A percentile compares a stretch with the other conserved stretches of the same genome.
phyloP scores from a whole-genome alignment of 2,888 invertebrate genomes.

The Leptogaster cylindrica region DNA sequence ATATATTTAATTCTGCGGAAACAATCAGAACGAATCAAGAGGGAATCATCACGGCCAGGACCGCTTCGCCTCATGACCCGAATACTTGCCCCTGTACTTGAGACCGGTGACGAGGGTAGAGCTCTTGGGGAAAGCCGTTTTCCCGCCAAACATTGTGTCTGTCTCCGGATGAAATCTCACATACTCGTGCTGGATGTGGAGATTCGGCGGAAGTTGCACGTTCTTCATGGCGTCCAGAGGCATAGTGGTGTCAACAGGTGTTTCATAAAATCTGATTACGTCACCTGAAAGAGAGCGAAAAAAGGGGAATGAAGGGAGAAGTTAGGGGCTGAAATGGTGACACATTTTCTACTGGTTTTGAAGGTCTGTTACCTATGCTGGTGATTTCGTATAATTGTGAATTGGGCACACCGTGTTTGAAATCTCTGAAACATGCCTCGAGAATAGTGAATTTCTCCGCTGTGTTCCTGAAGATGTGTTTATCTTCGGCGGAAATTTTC shows the following conservation, averaged over 20 bases:
- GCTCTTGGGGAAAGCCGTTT: conserved; percentile 83
- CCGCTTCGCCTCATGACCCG: conserved; percentile 70
- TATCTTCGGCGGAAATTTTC: conserved; percentile 63
- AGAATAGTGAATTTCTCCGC: conserved; percentile 72
- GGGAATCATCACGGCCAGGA: conserved; percentile 65
- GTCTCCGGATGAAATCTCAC: conserved; percentile 83
- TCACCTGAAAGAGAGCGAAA: conserved; percentile 65
- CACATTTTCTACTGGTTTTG: conserved; percentile 51
- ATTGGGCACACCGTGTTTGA: conserved; percentile 82
- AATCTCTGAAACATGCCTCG: conserved; percentile 71
- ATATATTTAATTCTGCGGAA: too few species aligned
- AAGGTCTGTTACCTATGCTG: conserved; percentile 74
- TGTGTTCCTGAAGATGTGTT: conserved; percentile 51
- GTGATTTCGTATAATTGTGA: conserved; percentile 77
- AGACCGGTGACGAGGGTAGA: conserved; percentile 85
- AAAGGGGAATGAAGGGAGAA: background rate
- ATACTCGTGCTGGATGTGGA: conserved; percentile 83
- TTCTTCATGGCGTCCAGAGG: conserved; percentile 76
- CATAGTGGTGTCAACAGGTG: conserved; percentile 71
- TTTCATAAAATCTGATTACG: conserved; percentile 74
- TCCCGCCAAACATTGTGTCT: conserved; percentile 75
- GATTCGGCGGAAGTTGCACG: conserved; percentile 82
- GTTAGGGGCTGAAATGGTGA: background rate
- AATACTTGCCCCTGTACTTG: conserved; percentile 81
- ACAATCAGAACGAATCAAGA: background rate